Evolutionary conservation across 2,797 vertebrate genomes (phyloP).

Genomic region (Microhierax caerulescens): DNA sequence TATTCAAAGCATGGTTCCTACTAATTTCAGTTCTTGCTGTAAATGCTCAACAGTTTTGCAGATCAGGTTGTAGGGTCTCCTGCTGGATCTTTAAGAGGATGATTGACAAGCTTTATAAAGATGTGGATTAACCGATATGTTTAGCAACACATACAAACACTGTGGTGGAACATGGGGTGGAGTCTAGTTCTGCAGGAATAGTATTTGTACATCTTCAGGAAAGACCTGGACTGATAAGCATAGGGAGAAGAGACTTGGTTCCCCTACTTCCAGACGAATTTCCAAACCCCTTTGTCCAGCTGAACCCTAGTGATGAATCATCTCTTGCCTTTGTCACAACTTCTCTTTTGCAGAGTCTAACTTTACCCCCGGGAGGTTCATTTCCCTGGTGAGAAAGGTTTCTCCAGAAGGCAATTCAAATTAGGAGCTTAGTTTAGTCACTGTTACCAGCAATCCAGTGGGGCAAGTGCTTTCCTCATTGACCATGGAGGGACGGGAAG

Average conservation of each 20-base stretch:
- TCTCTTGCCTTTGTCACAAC: not conserved
- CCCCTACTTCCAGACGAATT: not conserved
- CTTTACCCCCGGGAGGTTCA: not conserved
- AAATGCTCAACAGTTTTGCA: not conserved
- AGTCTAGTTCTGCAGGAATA: not conserved
- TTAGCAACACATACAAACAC: not conserved
- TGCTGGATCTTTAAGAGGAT: not conserved
- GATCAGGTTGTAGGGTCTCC: not conserved
- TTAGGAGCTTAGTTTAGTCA: not conserved
- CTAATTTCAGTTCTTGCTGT: not conserved
- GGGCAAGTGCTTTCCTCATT: not conserved
- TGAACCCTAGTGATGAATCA: not conserved
- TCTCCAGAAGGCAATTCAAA: not conserved
- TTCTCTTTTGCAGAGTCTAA: not conserved
- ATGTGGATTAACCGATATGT: not conserved
- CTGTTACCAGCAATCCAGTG: not conserved
- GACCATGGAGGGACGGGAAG: accelerated
- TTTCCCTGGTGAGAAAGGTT: not conserved
- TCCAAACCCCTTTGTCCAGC: not conserved
- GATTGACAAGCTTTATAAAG: not conserved
- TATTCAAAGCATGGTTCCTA: not conserved
- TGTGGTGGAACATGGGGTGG: not conserved
- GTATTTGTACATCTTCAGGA: not conserved
- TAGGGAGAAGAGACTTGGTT: not conserved
- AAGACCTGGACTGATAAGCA: not conserved